phyloP scores from a whole-genome alignment of 2,888 invertebrate species.

The Griposia aprilina region DNA sequence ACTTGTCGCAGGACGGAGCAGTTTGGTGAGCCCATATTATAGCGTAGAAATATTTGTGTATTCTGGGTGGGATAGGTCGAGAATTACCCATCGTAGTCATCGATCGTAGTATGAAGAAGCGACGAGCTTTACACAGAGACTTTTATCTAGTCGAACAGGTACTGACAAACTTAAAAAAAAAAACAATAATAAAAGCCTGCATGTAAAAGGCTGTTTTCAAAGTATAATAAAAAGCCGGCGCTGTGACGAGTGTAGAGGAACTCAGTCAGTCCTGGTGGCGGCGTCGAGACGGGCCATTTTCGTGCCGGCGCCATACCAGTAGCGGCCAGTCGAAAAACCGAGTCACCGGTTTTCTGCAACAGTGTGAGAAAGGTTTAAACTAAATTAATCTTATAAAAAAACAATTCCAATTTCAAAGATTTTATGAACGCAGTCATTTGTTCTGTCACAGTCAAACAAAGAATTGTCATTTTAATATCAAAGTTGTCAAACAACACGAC shows the following conservation, averaged over 20 bases:
- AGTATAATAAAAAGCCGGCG: not conserved
- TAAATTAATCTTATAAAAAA: not conserved
- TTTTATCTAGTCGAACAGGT: not conserved
- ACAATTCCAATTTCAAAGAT: conserved; percentile 21
- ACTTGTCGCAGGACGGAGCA: not conserved
- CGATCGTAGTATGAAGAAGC: not conserved
- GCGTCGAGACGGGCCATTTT: not conserved
- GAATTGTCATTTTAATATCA: conserved; percentile 30
- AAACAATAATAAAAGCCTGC: not conserved
- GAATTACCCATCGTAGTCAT: not conserved
- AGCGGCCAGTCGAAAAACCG: conserved; percentile 2
- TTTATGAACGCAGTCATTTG: conserved; percentile 33
- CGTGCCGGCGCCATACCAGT: not conserved
- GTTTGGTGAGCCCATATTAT: not conserved
- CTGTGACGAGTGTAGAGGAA: too few relatives aligned
- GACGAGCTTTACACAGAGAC: not conserved
- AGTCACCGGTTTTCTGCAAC: conserved; percentile 22
- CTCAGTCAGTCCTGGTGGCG: not conserved
- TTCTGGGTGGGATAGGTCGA: not conserved
- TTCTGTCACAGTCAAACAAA: conserved; percentile 4
- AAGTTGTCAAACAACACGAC: conserved; percentile 29
- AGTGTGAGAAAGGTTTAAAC: not conserved
- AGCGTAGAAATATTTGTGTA: not conserved
- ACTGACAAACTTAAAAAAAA: not conserved
- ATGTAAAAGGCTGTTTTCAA: not conserved